Percentiles rank a stretch among this genome's conserved stretches.
Evolutionary conservation across 2,113 vertebrate genomes (phyloP).

Genomic region (Lanius ludovicianus): DNA sequence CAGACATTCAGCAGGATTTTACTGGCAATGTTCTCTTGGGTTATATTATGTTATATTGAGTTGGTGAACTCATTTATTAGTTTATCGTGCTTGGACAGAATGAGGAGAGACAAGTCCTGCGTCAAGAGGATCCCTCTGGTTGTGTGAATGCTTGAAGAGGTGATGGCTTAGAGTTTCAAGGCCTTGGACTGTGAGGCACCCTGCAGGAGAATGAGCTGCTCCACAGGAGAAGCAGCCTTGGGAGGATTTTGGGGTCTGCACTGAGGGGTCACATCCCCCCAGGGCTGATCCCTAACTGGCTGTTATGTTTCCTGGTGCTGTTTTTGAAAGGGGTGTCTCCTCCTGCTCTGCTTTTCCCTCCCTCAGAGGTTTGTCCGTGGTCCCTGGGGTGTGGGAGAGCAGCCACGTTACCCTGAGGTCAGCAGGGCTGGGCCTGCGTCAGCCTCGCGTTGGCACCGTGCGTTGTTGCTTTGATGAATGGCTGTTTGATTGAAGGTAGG

Average conservation of each 20-base stretch:
- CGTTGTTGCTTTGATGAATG: too few species aligned
- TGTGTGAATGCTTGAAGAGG: background rate
- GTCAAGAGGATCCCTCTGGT: background rate
- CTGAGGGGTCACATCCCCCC: rapidly evolving
- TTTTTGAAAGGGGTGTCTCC: background rate
- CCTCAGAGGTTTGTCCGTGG: background rate
- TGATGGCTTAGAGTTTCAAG: background rate
- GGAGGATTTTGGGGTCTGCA: background rate
- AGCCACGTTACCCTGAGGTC: background rate
- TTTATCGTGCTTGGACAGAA: background rate
- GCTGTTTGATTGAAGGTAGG: background rate
- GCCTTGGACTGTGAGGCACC: rapidly evolving
- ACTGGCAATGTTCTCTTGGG: rapidly evolving
- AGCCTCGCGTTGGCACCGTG: rapidly evolving
- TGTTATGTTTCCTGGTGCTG: background rate
- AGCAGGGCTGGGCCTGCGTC: background rate
- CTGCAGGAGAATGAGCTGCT: background rate
- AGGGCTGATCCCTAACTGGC: background rate
- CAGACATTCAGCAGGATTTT: background rate
- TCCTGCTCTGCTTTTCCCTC: background rate
- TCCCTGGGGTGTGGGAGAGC: background rate
- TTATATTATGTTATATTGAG: background rate
- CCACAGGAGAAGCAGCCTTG: background rate
- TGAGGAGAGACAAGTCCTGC: background rate
- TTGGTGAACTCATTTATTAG: background rate